Evolutionary conservation across 1,140 invertebrate genomes (phyloP).

Genomic region (Palaemon carinicauda): DNA sequence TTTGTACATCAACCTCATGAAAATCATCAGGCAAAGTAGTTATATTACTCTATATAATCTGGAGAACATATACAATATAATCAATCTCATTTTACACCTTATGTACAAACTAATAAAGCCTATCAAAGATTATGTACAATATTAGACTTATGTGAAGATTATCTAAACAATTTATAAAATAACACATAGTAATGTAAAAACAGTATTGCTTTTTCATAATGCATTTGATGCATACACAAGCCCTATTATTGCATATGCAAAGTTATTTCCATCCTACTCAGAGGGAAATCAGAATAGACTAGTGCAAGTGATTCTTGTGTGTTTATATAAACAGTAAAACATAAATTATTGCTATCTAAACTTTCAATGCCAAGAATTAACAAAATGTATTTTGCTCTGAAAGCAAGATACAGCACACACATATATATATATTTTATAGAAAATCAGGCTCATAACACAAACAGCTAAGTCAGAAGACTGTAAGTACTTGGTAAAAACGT

Average conservation of each 20-base stretch:
- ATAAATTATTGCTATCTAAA: conserved; percentile 52
- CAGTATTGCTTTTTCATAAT: conserved; percentile 52
- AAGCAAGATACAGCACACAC: neutral
- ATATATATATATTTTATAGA: neutral
- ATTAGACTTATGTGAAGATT: conserved; percentile 35
- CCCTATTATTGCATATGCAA: conserved; percentile 52
- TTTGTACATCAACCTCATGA: neutral
- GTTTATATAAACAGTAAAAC: conserved; percentile 29
- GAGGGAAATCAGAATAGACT: conserved; percentile 48
- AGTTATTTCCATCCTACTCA: conserved; percentile 38
- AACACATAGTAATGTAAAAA: conserved; percentile 52
- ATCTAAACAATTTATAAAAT: conserved; percentile 56
- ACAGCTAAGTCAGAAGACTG: neutral
- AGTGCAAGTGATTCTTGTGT: conserved; percentile 49
- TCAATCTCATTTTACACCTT: conserved; percentile 37
- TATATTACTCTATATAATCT: neutral
- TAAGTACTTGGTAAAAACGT: neutral
- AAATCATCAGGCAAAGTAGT: neutral
- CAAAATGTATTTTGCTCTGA: neutral
- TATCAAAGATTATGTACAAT: conserved; percentile 45
- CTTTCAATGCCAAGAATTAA: neutral
- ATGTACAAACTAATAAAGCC: conserved; percentile 43
- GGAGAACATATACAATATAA: conserved; percentile 21
- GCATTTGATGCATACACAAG: conserved; percentile 51
- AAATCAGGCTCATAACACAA: neutral